Evolutionary conservation across 2,113 vertebrate genomes (phyloP).

Genomic region (Triplophysa siluroides): DNA sequence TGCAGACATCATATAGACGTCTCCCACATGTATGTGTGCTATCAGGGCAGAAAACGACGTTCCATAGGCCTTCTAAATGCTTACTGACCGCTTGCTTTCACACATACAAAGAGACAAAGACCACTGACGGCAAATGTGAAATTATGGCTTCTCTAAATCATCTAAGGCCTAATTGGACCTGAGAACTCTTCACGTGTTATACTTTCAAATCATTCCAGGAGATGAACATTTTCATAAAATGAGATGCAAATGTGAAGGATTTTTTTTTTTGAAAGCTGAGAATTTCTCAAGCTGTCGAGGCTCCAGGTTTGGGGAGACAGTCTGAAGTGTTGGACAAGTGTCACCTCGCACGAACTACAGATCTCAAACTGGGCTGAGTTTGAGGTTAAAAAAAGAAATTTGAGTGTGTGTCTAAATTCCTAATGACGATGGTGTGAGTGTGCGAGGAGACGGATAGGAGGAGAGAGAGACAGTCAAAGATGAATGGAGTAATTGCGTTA

Average conservation of each 20-base stretch:
- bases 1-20: no score
- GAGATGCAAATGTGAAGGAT: background rate
- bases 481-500: slow-evolving; percentile 50
- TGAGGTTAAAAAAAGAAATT: slow-evolving; percentile 21
- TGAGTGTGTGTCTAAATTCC: slow-evolving; percentile 42
- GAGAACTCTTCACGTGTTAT: background rate
- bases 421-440: slow-evolving; percentile 40
- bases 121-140: background rate
- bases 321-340: slow-evolving; percentile 33
- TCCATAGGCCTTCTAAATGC: slow-evolving; percentile 24
- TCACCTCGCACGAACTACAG: background rate
- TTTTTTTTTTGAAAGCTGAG: slow-evolving; percentile 2
- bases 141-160: background rate
- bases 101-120: slow-evolving; percentile 4
- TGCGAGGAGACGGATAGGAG: background rate
- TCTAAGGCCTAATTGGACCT: background rate
- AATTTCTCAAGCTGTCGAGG: slow-evolving; percentile 12
- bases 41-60: background rate
- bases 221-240: slow-evolving; percentile 16
- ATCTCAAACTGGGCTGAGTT: slow-evolving; percentile 21
- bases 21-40: no score
- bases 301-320: slow-evolving; percentile 11
- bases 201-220: background rate
- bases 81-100: background rate
- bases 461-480: slow-evolving; percentile 29